Evolutionary conservation across 2,888 invertebrate species (phyloP).

Genomic region (Meteorus colon): DNA sequence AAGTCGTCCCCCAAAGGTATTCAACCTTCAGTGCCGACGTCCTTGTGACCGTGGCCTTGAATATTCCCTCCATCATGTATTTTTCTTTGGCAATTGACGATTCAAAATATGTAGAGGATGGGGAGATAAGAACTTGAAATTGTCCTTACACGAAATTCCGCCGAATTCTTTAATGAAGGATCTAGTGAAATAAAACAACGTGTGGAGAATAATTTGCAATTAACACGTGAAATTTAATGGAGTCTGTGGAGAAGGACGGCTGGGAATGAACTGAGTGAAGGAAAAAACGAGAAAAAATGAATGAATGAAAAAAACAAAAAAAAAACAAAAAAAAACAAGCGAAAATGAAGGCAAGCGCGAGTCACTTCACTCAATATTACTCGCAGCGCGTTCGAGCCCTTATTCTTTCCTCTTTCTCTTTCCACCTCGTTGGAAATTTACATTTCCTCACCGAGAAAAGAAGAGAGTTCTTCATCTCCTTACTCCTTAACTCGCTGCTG

Average conservation of each 20-base stretch:
- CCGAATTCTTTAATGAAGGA: background rate
- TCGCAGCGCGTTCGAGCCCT: slow-evolving; percentile 66
- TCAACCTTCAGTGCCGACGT: slow-evolving; percentile 31
- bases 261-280: slow-evolving; percentile 33
- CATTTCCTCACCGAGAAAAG: slow-evolving; percentile 67
- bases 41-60: slow-evolving; percentile 46
- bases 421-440: slow-evolving; percentile 73
- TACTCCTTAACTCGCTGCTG: slow-evolving; percentile 32
- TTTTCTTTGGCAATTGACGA: background rate
- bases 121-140: background rate
- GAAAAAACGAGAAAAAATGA: slow-evolving; percentile 35
- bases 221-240: slow-evolving; percentile 73
- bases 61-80: slow-evolving; percentile 44
- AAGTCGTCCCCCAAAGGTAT: slow-evolving; percentile 44
- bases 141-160: background rate
- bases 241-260: slow-evolving; percentile 51
- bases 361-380: slow-evolving; percentile 67
- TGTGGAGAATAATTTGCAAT: slow-evolving; percentile 70
- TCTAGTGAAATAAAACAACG: slow-evolving; percentile 51
- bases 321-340: slow-evolving; percentile 45
- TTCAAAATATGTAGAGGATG: no score
- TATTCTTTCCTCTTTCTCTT: slow-evolving; percentile 71
- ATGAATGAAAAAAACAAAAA: slow-evolving; percentile 19
- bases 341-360: slow-evolving; percentile 51
- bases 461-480: slow-evolving; percentile 48